Evolutionary conservation across 1,140 invertebrate species (phyloP).

Genomic region (Drosophila mayri): DNA sequence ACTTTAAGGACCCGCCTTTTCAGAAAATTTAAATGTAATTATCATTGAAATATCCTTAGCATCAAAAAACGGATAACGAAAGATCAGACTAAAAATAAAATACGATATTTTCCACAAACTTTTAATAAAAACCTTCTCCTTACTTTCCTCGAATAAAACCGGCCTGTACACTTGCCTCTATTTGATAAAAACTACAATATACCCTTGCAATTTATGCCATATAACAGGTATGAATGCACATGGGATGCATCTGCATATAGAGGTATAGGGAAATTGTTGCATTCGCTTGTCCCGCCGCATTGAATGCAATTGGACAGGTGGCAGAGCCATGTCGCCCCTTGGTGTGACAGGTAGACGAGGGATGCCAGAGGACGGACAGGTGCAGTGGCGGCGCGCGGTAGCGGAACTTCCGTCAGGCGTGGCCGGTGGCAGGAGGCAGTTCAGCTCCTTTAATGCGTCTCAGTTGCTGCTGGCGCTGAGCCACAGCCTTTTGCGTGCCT

Average conservation of each 20-base stretch:
- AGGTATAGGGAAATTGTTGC: constrained; percentile 64
- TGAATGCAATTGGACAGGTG: constrained; percentile 76
- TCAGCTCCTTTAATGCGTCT: constrained; percentile 41
- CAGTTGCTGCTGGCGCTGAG: constrained; percentile 18
- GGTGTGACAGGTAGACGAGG: constrained; percentile 46
- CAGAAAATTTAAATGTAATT: too few relatives aligned
- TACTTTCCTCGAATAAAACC: background rate
- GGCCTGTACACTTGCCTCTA: background rate
- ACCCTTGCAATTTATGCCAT: background rate
- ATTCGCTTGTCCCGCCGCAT: constrained; percentile 46
- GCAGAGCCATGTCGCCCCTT: constrained; percentile 32
- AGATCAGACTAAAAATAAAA: background rate
- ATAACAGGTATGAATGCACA: constrained; percentile 8
- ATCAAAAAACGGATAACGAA: background rate
- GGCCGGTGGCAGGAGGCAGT: constrained; percentile 21
- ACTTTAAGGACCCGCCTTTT: background rate
- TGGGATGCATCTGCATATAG: constrained; percentile 40
- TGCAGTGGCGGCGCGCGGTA: constrained; percentile 36
- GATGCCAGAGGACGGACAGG: constrained; percentile 59
- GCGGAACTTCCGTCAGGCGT: constrained; percentile 57
- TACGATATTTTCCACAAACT: background rate
- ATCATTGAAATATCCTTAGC: background rate
- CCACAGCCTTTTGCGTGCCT: constrained; percentile 37
- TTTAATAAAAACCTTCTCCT: too few relatives aligned
- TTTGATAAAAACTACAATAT: background rate